Base-by-base conservation (phyloP, 2,113 vertebrate species). In the Lophura nycthemera region DNA sequence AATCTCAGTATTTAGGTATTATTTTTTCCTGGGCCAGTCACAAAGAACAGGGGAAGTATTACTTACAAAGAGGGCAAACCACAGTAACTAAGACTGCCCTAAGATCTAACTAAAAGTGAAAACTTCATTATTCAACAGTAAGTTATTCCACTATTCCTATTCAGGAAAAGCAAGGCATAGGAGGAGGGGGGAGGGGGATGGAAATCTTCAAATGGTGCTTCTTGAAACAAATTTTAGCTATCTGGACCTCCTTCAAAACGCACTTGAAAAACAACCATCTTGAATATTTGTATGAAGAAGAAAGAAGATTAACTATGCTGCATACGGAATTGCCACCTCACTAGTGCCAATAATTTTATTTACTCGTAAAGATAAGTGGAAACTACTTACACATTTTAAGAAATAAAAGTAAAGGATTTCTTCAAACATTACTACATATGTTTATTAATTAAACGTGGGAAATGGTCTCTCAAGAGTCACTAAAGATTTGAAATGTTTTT, bases 171-270 rank as follows among this genome's bases (percentile, higher is more conserved):
- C n/a, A 79, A 52, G 13, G 30, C 43, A 43, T 38, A 71, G 34
- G 8, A 10, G 8, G 22, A 16, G 19, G 14, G 7, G 22, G 20
- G 30, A 77, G 43, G 2, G 2, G 5, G 4, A 6, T 3, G 5
- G 4, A 7, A 43, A n/a, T 50, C 54, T 6, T 70, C 25, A 64
- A 38, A 15, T 34, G 88, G 71, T 36, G 20, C 25, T 69, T n/a
- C 25, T 15, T 52, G 30, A 10, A 71, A 1, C 21, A 89, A 59
- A 9, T 47, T 83, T 63, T 22, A 66, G 21, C 15, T 47, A 13
- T 22, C 72, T 60, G 22, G 69, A 60, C 17, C 6, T 34, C 34
- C 85, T 65, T 32, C 32, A 60, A 80, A 85, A 59, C 3, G 45
- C 48, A 8, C 7, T 89, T 76, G 45, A 61, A 27, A 87, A 87